A percentile compares a stretch with the other conserved stretches of the same genome.
Conservation (phyloP, 2,797 vertebrate genomes). For the Myiothlypis coronata region DNA sequence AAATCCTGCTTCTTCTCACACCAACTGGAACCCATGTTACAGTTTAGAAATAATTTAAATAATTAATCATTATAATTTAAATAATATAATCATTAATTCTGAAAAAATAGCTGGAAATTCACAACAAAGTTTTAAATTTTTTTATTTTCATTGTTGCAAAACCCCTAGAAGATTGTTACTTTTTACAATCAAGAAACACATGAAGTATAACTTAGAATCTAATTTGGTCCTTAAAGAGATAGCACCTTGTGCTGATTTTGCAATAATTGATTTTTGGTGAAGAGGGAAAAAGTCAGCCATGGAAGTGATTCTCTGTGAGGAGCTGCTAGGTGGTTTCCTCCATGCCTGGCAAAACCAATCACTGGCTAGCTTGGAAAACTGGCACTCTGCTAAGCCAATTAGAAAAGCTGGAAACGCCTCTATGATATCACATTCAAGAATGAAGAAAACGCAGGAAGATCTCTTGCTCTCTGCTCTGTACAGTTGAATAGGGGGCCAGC, state of each 20-base stretch:
- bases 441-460: fast-evolving
- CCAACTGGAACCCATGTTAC: not conserved
- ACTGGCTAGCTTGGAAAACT: not conserved
- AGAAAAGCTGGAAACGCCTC: not conserved
- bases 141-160: not conserved
- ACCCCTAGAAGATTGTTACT: not conserved
- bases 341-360: not conserved
- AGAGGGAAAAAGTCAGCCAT: not conserved
- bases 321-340: not conserved
- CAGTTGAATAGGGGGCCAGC: no score
- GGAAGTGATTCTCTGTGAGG: not conserved
- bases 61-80: no score
- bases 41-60: not conserved
- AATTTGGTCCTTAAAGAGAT: not conserved
- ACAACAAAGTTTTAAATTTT: not conserved
- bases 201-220: not conserved
- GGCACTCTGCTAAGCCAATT: not conserved
- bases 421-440: not conserved
- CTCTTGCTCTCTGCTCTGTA: not conserved
- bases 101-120: not conserved
- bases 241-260: not conserved
- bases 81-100: not conserved
- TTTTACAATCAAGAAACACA: not conserved
- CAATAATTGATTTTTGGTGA: not conserved
- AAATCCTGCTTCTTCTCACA: not conserved